Conservation (phyloP, 2,888 invertebrate genomes). For the Tinea trinotella region DNA sequence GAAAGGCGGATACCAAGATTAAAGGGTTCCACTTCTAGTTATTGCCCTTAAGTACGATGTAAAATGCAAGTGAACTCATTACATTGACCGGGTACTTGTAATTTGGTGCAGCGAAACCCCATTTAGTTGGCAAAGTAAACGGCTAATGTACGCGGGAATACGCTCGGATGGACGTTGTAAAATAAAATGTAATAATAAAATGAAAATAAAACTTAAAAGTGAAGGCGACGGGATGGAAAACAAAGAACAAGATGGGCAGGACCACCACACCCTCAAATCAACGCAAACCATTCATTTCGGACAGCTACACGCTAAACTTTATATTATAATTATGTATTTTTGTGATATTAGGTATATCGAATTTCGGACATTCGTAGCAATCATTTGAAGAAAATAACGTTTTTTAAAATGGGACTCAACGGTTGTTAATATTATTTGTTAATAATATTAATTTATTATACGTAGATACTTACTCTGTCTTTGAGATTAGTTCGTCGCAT, state of each 20-base stretch:
- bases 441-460: not conserved
- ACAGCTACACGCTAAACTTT: constrained; percentile 13
- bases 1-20: constrained; percentile 50
- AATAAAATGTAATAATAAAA: constrained; percentile 62
- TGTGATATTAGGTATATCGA: constrained; percentile 11
- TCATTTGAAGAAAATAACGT: constrained; percentile 5
- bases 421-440: not conserved
- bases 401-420: not conserved
- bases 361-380: constrained; percentile 1
- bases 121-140: constrained; percentile 56
- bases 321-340: constrained; percentile 17
- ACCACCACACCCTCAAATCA: constrained; percentile 46
- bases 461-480: constrained; percentile 25
- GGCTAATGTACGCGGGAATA: constrained; percentile 51
- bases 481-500: constrained; percentile 24
- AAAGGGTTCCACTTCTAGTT: constrained; percentile 57
- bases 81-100: constrained; percentile 55
- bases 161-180: constrained; percentile 22
- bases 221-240: constrained; percentile 41
- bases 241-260: constrained; percentile 54
- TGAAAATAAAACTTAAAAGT: constrained; percentile 47
- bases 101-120: constrained; percentile 64
- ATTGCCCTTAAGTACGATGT: constrained; percentile 69
- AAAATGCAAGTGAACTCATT: constrained; percentile 61
- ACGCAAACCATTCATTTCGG: constrained; percentile 12